Evolutionary conservation across 1,140 invertebrate genomes (phyloP).

Genomic region (Cataglyphis hispanica): DNA sequence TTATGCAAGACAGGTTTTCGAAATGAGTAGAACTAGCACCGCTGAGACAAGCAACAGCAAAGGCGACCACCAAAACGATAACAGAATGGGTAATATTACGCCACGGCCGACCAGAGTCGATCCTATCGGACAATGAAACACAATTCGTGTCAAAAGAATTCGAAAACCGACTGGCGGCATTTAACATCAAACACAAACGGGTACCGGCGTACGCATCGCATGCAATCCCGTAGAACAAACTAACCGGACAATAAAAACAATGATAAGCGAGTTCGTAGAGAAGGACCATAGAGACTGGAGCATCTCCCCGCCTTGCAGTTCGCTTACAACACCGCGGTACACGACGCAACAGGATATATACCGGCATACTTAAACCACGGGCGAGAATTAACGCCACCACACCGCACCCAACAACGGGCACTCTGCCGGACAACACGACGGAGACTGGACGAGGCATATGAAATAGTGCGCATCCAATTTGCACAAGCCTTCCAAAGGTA

Average conservation of each 20-base stretch:
- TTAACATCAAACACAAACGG: neutral
- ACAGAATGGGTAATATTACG: neutral
- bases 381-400: neutral
- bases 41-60: accelerated
- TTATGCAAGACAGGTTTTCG: neutral
- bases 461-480: neutral
- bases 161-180: no score
- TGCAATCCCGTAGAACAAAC: neutral
- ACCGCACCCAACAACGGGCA: accelerated
- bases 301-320: neutral
- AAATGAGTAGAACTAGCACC: neutral
- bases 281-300: neutral
- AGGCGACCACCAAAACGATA: accelerated
- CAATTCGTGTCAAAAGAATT: neutral
- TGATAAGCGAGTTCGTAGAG: neutral
- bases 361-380: neutral
- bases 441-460: neutral
- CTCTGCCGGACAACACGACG: accelerated
- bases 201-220: neutral
- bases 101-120: neutral
- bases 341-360: neutral
- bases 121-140: neutral
- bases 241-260: neutral
- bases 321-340: neutral
- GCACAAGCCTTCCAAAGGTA: neutral